A percentile compares a stretch with the other conserved stretches of the same genome.
phyloP scores from a whole-genome alignment of 2,888 invertebrate species.

The Germaria angustata region DNA sequence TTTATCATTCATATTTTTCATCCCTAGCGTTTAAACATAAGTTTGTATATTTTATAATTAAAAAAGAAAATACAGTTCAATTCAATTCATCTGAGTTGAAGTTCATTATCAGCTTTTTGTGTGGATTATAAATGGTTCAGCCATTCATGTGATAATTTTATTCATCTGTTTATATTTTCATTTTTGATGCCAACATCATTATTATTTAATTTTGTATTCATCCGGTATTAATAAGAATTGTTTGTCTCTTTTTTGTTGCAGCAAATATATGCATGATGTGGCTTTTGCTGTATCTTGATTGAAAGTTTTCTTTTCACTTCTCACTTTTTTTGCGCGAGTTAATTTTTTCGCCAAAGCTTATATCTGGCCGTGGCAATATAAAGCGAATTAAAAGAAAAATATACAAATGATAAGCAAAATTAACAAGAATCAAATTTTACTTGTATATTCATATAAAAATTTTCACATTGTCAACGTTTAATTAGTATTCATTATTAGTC shows the following conservation, averaged over 20 bases:
- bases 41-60: not conserved
- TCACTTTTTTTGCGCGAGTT: not conserved
- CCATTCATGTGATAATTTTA: slow-evolving; percentile 49
- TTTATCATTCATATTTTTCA: no score
- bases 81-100: slow-evolving; percentile 52
- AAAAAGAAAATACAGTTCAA: slow-evolving; percentile 30
- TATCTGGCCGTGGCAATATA: slow-evolving; percentile 34
- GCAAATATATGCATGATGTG: slow-evolving; percentile 34
- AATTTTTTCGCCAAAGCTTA: slow-evolving; percentile 45
- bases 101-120: slow-evolving; percentile 45
- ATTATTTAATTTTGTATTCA: slow-evolving; percentile 62
- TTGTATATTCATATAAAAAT: slow-evolving; percentile 21
- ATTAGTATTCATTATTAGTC: slow-evolving; percentile 65
- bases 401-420: slow-evolving; percentile 50
- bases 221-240: slow-evolving; percentile 50
- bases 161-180: slow-evolving; percentile 43
- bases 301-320: not conserved
- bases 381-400: slow-evolving; percentile 36
- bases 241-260: slow-evolving; percentile 23
- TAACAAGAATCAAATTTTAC: slow-evolving; percentile 21
- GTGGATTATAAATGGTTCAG: slow-evolving; percentile 34
- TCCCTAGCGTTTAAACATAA: not conserved
- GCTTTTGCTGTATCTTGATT: slow-evolving; percentile 22
- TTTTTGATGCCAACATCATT: slow-evolving; percentile 53
- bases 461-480: slow-evolving; percentile 58